A percentile compares a stretch with the other conserved stretches of the same genome.
Conservation (phyloP, 2,113 vertebrate genomes). For the Crocuta crocuta region DNA sequence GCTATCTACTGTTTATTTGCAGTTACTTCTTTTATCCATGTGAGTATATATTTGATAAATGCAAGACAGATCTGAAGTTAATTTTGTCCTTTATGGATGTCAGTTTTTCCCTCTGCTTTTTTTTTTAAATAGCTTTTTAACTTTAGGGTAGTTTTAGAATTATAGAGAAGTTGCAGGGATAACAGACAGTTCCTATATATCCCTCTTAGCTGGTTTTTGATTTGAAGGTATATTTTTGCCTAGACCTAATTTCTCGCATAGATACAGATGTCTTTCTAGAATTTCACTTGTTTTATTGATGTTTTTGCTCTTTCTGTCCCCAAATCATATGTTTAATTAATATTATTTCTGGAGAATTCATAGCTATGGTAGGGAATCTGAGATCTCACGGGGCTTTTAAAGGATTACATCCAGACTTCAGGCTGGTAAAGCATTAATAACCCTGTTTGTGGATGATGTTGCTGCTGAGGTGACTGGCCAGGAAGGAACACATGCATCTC, state of each 20-base stretch:
- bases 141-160: background rate
- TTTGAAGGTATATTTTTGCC: constrained; percentile 4
- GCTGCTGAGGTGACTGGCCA: background rate
- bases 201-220: background rate
- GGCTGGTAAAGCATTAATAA: background rate
- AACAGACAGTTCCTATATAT: background rate
- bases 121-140: background rate
- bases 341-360: constrained; percentile 41
- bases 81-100: background rate
- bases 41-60: background rate
- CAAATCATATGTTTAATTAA: background rate
- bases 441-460: background rate
- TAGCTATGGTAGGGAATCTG: background rate
- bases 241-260: background rate
- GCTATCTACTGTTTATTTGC: background rate
- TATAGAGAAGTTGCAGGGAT: background rate
- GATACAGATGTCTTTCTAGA: background rate
- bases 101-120: background rate
- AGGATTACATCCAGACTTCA: background rate
- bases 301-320: background rate
- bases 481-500: too few species aligned
- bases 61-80: background rate
- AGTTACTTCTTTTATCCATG: background rate
- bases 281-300: background rate
- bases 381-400: background rate